Conservation (phyloP, 2,113 vertebrate species). For the Salvelinus sp. region DNA sequence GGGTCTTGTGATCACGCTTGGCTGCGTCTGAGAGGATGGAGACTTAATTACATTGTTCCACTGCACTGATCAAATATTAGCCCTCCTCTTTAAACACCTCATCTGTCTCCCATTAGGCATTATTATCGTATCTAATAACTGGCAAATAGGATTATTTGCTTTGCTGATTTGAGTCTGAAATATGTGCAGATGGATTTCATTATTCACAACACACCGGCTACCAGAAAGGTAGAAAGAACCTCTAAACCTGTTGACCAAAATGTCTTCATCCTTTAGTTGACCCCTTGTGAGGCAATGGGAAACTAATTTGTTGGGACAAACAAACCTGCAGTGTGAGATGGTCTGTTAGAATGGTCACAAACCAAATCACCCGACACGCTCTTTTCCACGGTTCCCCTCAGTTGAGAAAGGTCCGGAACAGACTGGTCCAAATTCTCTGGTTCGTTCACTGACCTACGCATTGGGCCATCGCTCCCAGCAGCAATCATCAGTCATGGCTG, state of each 20-base stretch:
- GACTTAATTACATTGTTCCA: neutral
- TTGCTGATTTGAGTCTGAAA: too few relatives aligned
- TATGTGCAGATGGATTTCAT: too few relatives aligned
- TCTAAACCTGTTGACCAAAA: neutral
- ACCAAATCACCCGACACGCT: conserved; percentile 66
- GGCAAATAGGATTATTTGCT: too few relatives aligned
- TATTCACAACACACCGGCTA: too few relatives aligned
- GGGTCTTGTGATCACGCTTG: conserved; percentile 1
- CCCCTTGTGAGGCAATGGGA: conserved; percentile 10
- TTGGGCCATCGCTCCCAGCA: conserved; percentile 25
- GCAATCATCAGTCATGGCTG: conserved; percentile 71
- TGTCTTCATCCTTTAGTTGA: conserved; percentile 13
- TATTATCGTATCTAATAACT: neutral
- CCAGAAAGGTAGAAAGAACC: neutral
- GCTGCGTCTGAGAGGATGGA: neutral
- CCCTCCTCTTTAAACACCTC: neutral
- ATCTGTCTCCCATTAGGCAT: neutral
- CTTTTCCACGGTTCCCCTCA: conserved; percentile 59
- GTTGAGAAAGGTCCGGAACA: conserved; percentile 60
- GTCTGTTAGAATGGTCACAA: conserved; percentile 42
- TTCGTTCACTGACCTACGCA: conserved; percentile 67
- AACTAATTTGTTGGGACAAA: conserved; percentile 58
- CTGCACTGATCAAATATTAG: neutral
- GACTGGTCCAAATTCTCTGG: conserved; percentile 63
- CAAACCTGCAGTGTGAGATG: conserved; percentile 48